Conservation (phyloP, 2,888 invertebrate species). For the Epinotia brunnichana region DNA sequence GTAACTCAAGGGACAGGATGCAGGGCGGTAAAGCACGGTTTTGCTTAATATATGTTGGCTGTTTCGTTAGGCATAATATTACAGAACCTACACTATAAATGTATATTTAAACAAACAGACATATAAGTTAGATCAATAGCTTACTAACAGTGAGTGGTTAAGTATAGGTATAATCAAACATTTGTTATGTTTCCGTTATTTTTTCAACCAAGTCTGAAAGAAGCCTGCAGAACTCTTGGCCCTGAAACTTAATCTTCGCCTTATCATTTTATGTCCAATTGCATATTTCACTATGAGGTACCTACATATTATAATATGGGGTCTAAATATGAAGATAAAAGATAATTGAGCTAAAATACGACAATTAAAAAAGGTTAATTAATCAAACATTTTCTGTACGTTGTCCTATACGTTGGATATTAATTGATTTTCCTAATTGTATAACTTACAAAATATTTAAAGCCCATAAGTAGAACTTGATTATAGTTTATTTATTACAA, state of each 20-base stretch:
- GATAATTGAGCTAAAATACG: conserved; percentile 31
- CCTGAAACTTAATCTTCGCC: not conserved
- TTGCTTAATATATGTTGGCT: too few relatives aligned
- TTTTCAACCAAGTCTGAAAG: too few relatives aligned
- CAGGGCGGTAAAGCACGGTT: too few relatives aligned
- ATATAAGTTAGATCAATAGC: too few relatives aligned
- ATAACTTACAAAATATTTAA: conserved; percentile 54
- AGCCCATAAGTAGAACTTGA: conserved; percentile 54
- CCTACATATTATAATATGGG: conserved; percentile 3
- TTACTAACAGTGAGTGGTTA: too few relatives aligned
- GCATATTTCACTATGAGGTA: not conserved
- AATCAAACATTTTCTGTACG: conserved; percentile 9
- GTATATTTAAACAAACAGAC: too few relatives aligned
- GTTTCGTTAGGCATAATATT: too few relatives aligned
- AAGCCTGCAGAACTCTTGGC: not conserved
- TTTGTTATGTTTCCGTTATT: too few relatives aligned
- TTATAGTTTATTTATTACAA: conserved; percentile 23
- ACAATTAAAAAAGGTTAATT: conserved; percentile 43
- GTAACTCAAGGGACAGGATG: too few relatives aligned
- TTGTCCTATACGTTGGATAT: conserved; percentile 36
- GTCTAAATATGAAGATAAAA: conserved; percentile 16
- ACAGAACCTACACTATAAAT: too few relatives aligned
- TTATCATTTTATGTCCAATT: conserved; percentile 4
- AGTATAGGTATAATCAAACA: too few relatives aligned
- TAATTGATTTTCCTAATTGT: conserved; percentile 59